Evolutionary conservation across 1,140 invertebrate species (phyloP).

Genomic region (Marisa cornuarietis): DNA sequence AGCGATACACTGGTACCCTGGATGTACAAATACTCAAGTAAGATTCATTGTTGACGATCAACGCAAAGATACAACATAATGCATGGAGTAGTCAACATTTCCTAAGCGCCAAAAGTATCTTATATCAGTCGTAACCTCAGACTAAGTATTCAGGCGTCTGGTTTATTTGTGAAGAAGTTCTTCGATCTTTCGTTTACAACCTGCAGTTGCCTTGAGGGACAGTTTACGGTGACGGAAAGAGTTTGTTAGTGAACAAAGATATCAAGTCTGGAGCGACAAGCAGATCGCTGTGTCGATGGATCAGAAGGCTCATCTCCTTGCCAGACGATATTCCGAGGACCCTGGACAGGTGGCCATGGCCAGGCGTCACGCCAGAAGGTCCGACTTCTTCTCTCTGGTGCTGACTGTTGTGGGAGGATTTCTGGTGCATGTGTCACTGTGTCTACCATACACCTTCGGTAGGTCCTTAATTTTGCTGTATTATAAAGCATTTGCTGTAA

Average conservation of each 20-base stretch:
- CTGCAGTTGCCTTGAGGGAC: background rate
- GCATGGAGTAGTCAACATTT: too few relatives aligned
- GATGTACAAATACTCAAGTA: too few relatives aligned
- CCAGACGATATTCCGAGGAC: background rate
- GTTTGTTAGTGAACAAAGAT: too few relatives aligned
- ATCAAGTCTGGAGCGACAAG: too few relatives aligned
- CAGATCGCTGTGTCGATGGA: background rate
- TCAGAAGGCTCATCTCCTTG: background rate
- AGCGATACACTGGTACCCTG: too few relatives aligned
- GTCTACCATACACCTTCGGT: conserved; percentile 1
- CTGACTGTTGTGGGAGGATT: background rate
- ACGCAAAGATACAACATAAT: too few relatives aligned
- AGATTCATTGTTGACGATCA: too few relatives aligned
- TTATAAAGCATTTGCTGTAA: background rate
- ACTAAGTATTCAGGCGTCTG: too few relatives aligned
- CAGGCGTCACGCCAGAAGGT: background rate
- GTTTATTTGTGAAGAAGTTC: too few relatives aligned
- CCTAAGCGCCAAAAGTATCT: too few relatives aligned
- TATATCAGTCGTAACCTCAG: too few relatives aligned
- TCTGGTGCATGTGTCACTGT: conserved; percentile 1
- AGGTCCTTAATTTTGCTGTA: background rate
- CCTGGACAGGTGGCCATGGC: background rate
- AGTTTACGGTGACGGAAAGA: background rate
- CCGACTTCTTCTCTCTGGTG: background rate
- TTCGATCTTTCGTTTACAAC: background rate